A percentile compares a stretch with the other conserved stretches of the same genome.
Conservation (phyloP, 2,888 invertebrate genomes). For the Idaea straminata region DNA sequence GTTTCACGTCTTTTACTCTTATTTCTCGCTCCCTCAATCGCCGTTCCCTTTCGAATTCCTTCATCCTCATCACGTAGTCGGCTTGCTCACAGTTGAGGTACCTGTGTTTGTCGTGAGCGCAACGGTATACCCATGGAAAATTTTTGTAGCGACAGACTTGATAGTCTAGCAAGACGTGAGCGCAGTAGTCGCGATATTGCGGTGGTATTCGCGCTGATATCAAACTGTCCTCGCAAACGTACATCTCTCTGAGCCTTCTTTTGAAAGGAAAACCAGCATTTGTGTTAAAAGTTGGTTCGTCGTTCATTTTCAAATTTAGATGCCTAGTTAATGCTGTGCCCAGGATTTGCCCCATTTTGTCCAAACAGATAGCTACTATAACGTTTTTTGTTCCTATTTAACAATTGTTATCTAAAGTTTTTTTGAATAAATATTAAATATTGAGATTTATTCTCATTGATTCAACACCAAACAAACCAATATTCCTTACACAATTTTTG, state of each 20-base stretch:
- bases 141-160: slow-evolving; percentile 84
- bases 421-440: too few species aligned
- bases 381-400: neutral
- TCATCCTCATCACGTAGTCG: slow-evolving; percentile 84
- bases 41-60: slow-evolving; percentile 65
- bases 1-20: slow-evolving; percentile 35
- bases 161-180: slow-evolving; percentile 84
- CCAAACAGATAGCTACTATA: neutral
- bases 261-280: slow-evolving; percentile 83
- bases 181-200: slow-evolving; percentile 89
- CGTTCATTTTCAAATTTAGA: slow-evolving; percentile 50
- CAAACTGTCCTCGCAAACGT: slow-evolving; percentile 85
- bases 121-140: slow-evolving; percentile 84
- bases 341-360: slow-evolving; percentile 53
- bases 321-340: slow-evolving; percentile 44
- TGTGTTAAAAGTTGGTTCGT: slow-evolving; percentile 83
- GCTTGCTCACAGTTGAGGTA: slow-evolving; percentile 88
- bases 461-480: too few species aligned
- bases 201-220: slow-evolving; percentile 85
- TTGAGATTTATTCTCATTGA: too few species aligned
- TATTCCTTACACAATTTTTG: too few species aligned
- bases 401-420: slow-evolving; percentile 5
- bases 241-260: slow-evolving; percentile 86
- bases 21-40: slow-evolving; percentile 54
- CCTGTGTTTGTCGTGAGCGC: slow-evolving; percentile 86